Evolutionary conservation across 2,888 invertebrate species (phyloP).

Genomic region (Ptilodon capucinus): DNA sequence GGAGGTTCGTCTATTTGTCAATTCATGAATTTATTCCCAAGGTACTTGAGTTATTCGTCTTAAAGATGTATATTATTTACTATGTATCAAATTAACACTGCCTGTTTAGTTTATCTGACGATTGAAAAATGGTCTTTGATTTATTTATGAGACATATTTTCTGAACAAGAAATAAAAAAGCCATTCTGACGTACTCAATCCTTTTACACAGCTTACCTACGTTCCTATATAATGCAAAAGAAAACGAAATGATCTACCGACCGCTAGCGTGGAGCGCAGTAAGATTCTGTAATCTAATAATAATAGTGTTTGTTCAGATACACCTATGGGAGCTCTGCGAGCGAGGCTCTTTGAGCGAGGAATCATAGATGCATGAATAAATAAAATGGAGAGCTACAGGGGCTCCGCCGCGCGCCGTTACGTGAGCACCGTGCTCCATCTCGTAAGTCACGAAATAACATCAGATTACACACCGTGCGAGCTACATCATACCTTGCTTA

Average conservation of each 20-base stretch:
- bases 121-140: no score
- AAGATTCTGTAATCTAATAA: constrained; percentile 21
- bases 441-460: constrained; percentile 20
- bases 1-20: no score
- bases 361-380: constrained; percentile 35
- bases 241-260: neutral
- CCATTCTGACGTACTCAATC: no score
- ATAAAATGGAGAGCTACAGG: constrained; percentile 22
- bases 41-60: no score
- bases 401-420: constrained; percentile 20
- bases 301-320: constrained; percentile 20
- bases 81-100: no score
- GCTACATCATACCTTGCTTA: constrained; percentile 5
- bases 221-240: neutral
- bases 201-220: neutral
- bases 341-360: constrained; percentile 7
- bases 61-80: no score
- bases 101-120: no score
- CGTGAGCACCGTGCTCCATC: constrained; percentile 28
- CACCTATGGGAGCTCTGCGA: constrained; percentile 16
- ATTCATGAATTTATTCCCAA: no score
- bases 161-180: no score
- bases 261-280: constrained; percentile 16
- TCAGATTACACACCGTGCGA: constrained; percentile 9
- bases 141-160: no score